Conservation (phyloP, 2,113 vertebrate genomes). For the Columbina picui region DNA sequence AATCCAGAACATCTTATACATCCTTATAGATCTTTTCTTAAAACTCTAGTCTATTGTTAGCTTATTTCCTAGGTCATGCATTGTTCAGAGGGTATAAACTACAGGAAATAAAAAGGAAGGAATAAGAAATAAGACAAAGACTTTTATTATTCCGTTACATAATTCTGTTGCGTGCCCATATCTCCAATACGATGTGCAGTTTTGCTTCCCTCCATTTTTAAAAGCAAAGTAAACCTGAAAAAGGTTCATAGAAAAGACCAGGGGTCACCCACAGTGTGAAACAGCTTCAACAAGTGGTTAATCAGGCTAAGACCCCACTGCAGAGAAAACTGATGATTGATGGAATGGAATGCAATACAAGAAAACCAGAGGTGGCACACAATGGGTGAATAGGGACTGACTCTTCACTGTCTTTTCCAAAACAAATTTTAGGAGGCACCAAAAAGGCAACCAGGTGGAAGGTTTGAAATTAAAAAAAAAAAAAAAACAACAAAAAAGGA, state of each 20-base stretch:
- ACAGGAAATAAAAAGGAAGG: background rate
- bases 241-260: background rate
- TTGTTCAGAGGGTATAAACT: background rate
- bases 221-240: background rate
- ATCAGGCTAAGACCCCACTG: background rate
- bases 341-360: background rate
- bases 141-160: background rate
- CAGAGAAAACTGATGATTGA: background rate
- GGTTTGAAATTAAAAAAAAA: background rate
- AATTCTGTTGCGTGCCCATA: background rate
- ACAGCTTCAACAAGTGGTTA: background rate
- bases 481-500: background rate
- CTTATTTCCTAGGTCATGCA: background rate
- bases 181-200: background rate
- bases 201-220: background rate
- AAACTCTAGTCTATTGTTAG: background rate
- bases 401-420: background rate
- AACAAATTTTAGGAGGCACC: background rate
- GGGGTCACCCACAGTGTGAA: background rate
- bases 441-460: background rate
- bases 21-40: background rate
- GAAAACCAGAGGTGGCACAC: fast-evolving
- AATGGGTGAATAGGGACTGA: background rate
- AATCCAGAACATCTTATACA: background rate
- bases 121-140: background rate